These are phyloP conservation scores for Eclectus roratus DNA, from an alignment of 2,113 vertebrate species.

Conservation along the genomic window DNA sequence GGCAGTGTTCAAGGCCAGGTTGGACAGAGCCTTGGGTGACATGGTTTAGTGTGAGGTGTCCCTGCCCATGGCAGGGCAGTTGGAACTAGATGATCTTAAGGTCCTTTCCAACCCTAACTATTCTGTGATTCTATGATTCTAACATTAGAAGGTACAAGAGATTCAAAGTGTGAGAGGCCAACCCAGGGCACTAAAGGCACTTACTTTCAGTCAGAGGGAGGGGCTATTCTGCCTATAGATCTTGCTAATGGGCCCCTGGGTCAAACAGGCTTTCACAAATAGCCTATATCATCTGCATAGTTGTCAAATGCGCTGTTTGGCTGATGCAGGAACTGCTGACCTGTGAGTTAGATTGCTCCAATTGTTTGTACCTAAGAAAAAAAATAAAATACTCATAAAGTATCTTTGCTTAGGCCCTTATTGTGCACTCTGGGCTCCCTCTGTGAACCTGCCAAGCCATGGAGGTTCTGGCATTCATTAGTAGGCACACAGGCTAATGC, in stretches of 20 bases:
- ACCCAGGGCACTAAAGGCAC: constrained; percentile 2
- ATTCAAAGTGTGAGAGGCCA: neutral
- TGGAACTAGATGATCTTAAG: too few species aligned
- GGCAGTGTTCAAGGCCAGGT: too few species aligned
- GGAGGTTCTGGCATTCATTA: neutral
- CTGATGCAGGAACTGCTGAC: neutral
- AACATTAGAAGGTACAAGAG: neutral
- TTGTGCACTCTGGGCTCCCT: neutral
- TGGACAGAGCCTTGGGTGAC: too few species aligned
- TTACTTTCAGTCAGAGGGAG: neutral
- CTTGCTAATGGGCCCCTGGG: constrained; percentile 41
- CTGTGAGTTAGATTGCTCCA: neutral
- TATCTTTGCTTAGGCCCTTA: neutral
- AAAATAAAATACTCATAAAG: neutral
- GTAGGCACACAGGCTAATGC: neutral
- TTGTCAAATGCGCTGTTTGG: neutral
- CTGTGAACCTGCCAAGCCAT: neutral
- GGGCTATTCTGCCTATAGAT: neutral
- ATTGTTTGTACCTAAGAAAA: neutral
- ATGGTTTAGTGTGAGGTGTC: too few species aligned
- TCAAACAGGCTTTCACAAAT: constrained; percentile 21
- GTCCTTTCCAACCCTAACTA: too few species aligned
- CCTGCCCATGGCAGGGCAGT: too few species aligned
- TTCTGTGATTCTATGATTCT: too few species aligned
- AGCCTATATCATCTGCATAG: neutral